These are phyloP conservation scores for Holocentrus rufus DNA, from an alignment of 2,797 vertebrate species.

Conservation along the genomic window DNA sequence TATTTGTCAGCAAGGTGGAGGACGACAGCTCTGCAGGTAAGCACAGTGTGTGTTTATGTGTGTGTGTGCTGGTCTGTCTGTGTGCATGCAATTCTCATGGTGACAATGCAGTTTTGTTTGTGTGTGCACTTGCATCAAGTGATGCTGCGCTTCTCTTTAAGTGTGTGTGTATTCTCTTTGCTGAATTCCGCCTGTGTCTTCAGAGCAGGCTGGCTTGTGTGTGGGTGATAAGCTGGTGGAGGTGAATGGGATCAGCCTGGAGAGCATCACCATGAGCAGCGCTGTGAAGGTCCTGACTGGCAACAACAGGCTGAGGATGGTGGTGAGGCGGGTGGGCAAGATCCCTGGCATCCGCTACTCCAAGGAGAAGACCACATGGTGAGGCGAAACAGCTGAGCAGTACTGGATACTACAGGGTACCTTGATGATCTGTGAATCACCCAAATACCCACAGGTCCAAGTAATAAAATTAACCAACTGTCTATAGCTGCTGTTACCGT, in stretches of 20 bases:
- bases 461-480: background rate
- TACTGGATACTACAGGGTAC: background rate
- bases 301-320: slow-evolving; percentile 93
- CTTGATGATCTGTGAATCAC: background rate
- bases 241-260: slow-evolving; percentile 94
- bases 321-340: slow-evolving; percentile 93
- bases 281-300: slow-evolving; percentile 95
- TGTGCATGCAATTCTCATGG: background rate
- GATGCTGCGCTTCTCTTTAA: slow-evolving; percentile 6
- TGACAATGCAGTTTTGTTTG: slow-evolving; percentile 2
- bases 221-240: slow-evolving; percentile 97
- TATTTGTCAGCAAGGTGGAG: slow-evolving; percentile 98
- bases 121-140: slow-evolving; percentile 15
- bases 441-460: no score
- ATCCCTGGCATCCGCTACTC: slow-evolving; percentile 97
- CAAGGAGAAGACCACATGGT: slow-evolving; percentile 98
- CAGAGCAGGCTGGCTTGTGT: slow-evolving; percentile 90
- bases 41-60: slow-evolving; percentile 17
- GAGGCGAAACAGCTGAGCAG: slow-evolving; percentile 51
- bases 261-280: slow-evolving; percentile 97
- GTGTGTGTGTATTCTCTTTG: slow-evolving; percentile 9
- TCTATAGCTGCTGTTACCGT: no score
- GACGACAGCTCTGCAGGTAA: slow-evolving; percentile 92
- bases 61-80: slow-evolving; percentile 3
- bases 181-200: slow-evolving; percentile 47